Evolutionary conservation across 2,113 vertebrate species (phyloP), one percentile per base, ranked within the genome.

Genomic region (Muntiacus muntjak): DNA sequence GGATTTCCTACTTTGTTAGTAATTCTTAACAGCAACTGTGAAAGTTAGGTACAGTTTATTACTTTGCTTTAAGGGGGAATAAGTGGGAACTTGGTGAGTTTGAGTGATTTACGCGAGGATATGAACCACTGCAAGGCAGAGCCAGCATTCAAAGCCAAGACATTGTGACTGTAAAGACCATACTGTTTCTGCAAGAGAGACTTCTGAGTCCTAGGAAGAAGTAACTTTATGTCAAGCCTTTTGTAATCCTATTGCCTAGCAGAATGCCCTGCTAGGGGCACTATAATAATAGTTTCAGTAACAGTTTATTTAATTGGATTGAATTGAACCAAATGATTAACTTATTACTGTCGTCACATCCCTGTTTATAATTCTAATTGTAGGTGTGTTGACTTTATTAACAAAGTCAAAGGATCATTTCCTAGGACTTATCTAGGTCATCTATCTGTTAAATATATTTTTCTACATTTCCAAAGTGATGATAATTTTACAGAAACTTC

Each of bases 241-340:
- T 92, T 78, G n/a, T 91, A 88, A 94, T 89, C 36, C 47, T 5
- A 60, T 83, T 97, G 85, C 25, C 19, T 71, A 79, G 26, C 5
- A 55, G 64, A 97, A 30, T 84, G 60, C 52, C 47, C 19, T 90
- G 10, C n/a, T 40, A 40, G 67, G 64, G n/a, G 19, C n/a, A 71
- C n/a, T 40, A 6, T 74, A 74, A 25, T 40, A 13, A 40, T 23
- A 40, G 36, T 40, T 76, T 95, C 91, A 95, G 26, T 67, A 83
- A 57, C 50, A 85, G 45, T 55, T 94, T 94, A 86, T 82, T 96
- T 86, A 92, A 93, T 85, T 96, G 40, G 40, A 26, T 91, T 47
- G 11, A 86, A 60, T 52, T 91, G 40, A 97, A 85, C 52, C 76
- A 83, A 82, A 83, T 93, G 50, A 85, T 93, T 84, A 74, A 82